These are phyloP conservation scores for Dicyrtoma fusca DNA, from an alignment of 2,888 invertebrate genomes.

Conservation along the genomic window DNA sequence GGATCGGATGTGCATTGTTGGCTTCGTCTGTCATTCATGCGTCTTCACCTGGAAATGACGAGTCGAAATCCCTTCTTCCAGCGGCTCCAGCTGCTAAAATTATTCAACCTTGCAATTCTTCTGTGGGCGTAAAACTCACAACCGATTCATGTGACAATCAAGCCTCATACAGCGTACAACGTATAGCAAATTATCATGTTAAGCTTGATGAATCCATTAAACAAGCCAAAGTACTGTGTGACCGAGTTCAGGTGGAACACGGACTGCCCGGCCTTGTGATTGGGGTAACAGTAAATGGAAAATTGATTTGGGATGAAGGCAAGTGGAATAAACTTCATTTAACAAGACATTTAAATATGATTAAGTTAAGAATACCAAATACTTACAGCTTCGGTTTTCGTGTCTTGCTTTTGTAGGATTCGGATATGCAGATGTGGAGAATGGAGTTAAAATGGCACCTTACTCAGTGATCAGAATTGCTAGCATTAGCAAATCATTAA, in stretches of 20 bases:
- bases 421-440: constrained; percentile 65
- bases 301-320: constrained; percentile 62
- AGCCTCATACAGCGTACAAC: not conserved
- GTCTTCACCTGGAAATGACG: constrained; percentile 6
- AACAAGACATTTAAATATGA: not conserved
- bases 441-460: constrained; percentile 60
- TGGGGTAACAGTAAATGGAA: constrained; percentile 62
- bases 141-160: not conserved
- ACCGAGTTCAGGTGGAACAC: constrained; percentile 54
- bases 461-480: constrained; percentile 65
- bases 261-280: constrained; percentile 61
- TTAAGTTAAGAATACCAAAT: no score
- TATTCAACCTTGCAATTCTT: no score
- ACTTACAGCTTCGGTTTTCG: no score
- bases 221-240: constrained; percentile 52
- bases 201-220: constrained; percentile 48
- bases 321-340: not conserved
- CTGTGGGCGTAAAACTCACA: no score
- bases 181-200: not conserved
- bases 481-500: constrained; percentile 65
- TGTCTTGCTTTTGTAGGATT: constrained; percentile 59
- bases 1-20: constrained; percentile 24
- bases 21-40: constrained; percentile 13
- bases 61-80: not conserved
- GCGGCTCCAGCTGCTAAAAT: not conserved